A percentile compares a stretch with the other conserved stretches of the same genome.
Evolutionary conservation across 2,113 vertebrate species (phyloP).

Genomic region (Numida meleagris): DNA sequence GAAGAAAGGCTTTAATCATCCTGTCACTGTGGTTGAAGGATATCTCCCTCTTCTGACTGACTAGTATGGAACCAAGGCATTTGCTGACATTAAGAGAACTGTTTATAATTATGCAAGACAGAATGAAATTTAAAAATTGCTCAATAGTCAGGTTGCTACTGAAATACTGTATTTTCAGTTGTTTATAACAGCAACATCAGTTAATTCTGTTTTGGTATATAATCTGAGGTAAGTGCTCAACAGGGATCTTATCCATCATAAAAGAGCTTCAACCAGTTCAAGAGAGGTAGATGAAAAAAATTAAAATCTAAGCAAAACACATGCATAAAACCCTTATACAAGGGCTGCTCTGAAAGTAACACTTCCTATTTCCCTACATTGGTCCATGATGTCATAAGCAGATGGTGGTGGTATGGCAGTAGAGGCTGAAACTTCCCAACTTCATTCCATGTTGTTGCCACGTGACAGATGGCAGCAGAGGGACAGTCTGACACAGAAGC

Average conservation of each 20-base stretch:
- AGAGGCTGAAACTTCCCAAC: too few relatives aligned
- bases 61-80: neutral
- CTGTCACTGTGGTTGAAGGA: neutral
- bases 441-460: too few relatives aligned
- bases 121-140: neutral
- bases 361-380: too few relatives aligned
- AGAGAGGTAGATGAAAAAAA: neutral
- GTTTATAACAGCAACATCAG: neutral
- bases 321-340: neutral
- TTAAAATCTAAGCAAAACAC: neutral
- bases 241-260: neutral
- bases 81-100: neutral
- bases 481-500: too few relatives aligned
- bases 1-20: conserved; percentile 6
- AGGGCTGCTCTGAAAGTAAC: too few relatives aligned
- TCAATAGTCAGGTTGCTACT: neutral
- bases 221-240: neutral
- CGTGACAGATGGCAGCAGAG: too few relatives aligned
- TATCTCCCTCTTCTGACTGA: neutral
- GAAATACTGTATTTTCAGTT: neutral
- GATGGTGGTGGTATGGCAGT: too few relatives aligned
- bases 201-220: neutral
- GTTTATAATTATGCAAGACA: neutral
- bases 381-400: too few relatives aligned
- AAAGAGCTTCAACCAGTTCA: neutral